These are phyloP conservation scores for Stegophylla sp. DNA, from an alignment of 2,888 invertebrate genomes.

Conservation along the genomic window DNA sequence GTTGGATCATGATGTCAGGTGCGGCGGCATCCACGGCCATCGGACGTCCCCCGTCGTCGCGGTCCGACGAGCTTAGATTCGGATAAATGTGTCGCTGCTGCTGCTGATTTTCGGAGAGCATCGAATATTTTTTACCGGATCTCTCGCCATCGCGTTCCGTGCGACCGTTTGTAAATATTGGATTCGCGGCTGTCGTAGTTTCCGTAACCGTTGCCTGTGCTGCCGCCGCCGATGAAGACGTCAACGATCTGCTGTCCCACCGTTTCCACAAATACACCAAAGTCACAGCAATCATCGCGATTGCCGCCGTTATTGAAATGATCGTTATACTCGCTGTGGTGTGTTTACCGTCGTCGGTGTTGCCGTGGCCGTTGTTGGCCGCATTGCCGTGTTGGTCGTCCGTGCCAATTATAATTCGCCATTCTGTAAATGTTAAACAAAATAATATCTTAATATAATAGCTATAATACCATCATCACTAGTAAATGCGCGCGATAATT, in stretches of 20 bases:
- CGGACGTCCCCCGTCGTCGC: background rate
- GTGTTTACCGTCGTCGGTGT: background rate
- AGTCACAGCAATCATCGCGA: background rate
- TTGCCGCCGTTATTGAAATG: background rate
- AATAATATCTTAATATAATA: too few species aligned
- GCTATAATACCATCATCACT: too few species aligned
- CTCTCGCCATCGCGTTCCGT: background rate
- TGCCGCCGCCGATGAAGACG: background rate
- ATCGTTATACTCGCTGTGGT: background rate
- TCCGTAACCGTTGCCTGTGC: too few species aligned
- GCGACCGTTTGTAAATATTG: background rate
- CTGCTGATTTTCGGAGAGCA: background rate
- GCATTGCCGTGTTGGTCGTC: background rate
- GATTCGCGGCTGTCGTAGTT: background rate
- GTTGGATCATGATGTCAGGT: conserved; percentile 47
- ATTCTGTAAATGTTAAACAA: conserved; percentile 29
- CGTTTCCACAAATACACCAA: conserved; percentile 2
- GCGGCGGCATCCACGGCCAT: background rate
- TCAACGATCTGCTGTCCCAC: background rate
- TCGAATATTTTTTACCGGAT: background rate
- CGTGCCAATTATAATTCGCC: conserved; percentile 30
- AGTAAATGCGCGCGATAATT: too few species aligned
- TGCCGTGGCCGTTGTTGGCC: background rate
- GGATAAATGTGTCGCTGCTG: conserved; percentile 35
- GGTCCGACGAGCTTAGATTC: background rate